Base-by-base conservation (phyloP, 1,140 invertebrate genomes). In the Ganaspis sp. region DNA sequence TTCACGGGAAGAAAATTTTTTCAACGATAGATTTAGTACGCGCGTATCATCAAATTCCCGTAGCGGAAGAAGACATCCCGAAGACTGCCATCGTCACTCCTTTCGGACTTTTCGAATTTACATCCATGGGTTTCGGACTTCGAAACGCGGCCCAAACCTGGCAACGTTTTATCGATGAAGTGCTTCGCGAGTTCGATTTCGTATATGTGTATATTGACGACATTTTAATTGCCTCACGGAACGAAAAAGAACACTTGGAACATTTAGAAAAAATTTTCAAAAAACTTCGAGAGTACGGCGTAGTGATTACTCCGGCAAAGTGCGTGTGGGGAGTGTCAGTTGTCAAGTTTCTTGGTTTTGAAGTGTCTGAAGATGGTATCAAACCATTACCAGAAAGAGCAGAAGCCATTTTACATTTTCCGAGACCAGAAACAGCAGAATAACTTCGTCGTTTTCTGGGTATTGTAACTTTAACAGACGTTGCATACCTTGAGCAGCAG, bases 21-120 rank as follows among this genome's bases (percentile, higher is more conserved):
- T 49, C 72, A 0, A 78, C 71, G 15, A 26, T 93, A 4, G 92
- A 92, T 81, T 69, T 92, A 0, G 81, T 83, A 0, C 83, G 85
- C 26, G 92, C 92, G 0, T 93, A 92, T 79, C 89, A 90, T 80
- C 92, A 90, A 45, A 86, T 91, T 19, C 84, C 86, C 6, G 74
- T 87, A 11, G 74, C 80, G 9, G 17, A 53, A 21, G 75, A 77
- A 19, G 84, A 85, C 53, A 77, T 87, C 5, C 19, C 19, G 37
- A 86, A 85, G 64, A 86, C 85, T 15, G 80, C 78, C 0, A 74
- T 83, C 1, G 71, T 37, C 0, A 80, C 72, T 15, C 40, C 69
- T 11, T 76, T 77, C 72, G 88, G 90, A 12, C 23, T 69, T 5
- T 53, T 69, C 34, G 64, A 75, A 17, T 75, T 74, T n/a, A 12